phyloP scores from a whole-genome alignment of 1,140 invertebrate genomes.

The Camponotus floridanus region DNA sequence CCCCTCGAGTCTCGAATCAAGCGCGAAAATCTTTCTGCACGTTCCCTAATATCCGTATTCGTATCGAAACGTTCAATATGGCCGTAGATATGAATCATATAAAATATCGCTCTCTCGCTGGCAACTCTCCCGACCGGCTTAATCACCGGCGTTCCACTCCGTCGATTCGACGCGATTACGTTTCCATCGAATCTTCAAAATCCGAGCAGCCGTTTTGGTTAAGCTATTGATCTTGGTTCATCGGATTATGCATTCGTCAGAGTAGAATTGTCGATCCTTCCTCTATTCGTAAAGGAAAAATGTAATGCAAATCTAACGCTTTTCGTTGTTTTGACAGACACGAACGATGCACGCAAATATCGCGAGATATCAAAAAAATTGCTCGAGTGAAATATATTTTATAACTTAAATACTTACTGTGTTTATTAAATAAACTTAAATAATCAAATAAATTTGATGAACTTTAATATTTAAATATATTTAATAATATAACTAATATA shows the following conservation, averaged over 20 bases:
- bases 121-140: slow-evolving; percentile 45
- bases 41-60: slow-evolving; percentile 47
- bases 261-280: slow-evolving; percentile 1
- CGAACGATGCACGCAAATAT: neutral
- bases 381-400: neutral
- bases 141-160: slow-evolving; percentile 53
- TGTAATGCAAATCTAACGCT: neutral
- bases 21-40: slow-evolving; percentile 19
- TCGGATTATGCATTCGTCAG: slow-evolving; percentile 54
- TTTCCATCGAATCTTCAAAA: slow-evolving; percentile 54
- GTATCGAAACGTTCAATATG: slow-evolving; percentile 44
- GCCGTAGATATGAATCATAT: slow-evolving; percentile 35
- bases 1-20: slow-evolving; percentile 15
- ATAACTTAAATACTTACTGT: neutral
- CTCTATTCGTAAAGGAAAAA: neutral
- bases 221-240: slow-evolving; percentile 49
- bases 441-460: too few relatives aligned
- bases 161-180: slow-evolving; percentile 62
- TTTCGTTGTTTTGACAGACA: neutral
- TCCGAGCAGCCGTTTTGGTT: slow-evolving; percentile 22
- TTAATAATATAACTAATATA: neutral
- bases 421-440: neutral
- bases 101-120: slow-evolving; percentile 47
- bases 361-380: neutral
- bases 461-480: neutral